phyloP scores from a whole-genome alignment of 2,797 vertebrate genomes.

The Mormyrops attenuatus region DNA sequence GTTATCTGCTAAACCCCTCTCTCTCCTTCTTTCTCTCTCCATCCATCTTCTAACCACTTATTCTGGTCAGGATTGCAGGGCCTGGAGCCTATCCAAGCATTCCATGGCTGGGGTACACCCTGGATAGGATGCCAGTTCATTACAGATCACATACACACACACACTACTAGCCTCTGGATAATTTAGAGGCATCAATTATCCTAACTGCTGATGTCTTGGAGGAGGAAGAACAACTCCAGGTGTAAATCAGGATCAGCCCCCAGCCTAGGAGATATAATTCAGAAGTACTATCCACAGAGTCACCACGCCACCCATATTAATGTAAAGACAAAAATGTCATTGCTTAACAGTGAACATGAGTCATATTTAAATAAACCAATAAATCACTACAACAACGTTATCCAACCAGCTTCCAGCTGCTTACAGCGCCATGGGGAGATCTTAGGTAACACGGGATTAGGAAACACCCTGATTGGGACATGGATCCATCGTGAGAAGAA shows the following conservation, averaged over 20 bases:
- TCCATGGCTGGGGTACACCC: neutral
- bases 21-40: neutral
- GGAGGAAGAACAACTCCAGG: neutral
- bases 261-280: neutral
- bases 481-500: neutral
- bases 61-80: neutral
- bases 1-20: neutral
- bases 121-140: neutral
- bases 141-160: neutral
- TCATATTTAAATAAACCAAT: neutral
- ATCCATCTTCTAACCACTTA: neutral
- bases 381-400: neutral
- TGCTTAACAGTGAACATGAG: neutral
- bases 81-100: neutral
- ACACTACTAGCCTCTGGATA: neutral
- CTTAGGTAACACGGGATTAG: neutral
- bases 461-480: neutral
- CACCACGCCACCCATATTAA: neutral
- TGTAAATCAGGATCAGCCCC: neutral
- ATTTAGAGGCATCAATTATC: neutral
- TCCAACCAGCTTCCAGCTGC: neutral
- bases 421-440: neutral
- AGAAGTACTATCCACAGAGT: neutral
- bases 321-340: neutral
- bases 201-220: neutral